A percentile compares a stretch with the other conserved stretches of the same genome.
Conservation (phyloP, 92 coral and sea anemone genomes). For the Ricordea florida region DNA sequence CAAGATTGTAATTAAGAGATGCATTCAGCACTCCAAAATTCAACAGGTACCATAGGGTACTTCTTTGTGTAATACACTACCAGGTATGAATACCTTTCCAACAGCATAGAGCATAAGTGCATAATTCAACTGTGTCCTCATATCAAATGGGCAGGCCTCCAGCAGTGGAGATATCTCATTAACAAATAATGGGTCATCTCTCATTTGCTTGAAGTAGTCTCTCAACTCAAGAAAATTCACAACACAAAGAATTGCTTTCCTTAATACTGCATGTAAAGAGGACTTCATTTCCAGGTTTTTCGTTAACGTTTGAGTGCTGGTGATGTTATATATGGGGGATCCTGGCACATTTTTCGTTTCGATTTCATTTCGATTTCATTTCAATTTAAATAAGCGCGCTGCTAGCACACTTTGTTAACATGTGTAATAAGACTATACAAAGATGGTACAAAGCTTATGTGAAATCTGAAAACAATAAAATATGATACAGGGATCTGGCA, state of each 20-base stretch:
- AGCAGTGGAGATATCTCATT: neutral
- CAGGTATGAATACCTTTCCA: neutral
- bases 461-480: no score
- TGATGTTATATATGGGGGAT: neutral
- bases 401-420: no score
- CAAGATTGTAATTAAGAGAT: no score
- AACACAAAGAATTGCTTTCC: neutral
- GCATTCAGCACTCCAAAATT: no score
- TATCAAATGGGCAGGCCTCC: neutral
- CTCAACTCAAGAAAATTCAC: neutral
- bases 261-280: neutral
- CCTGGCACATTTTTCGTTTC: no score
- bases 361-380: no score
- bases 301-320: neutral
- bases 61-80: no score
- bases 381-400: no score
- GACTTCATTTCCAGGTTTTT: neutral
- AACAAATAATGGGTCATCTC: neutral
- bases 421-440: no score
- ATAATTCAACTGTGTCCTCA: neutral
- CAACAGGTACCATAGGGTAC: no score
- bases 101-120: neutral
- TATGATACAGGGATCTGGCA: no score
- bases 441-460: no score
- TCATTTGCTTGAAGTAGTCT: neutral